Base-by-base conservation (phyloP, 2,888 invertebrate genomes). In the Ectemnius cavifrons region DNA sequence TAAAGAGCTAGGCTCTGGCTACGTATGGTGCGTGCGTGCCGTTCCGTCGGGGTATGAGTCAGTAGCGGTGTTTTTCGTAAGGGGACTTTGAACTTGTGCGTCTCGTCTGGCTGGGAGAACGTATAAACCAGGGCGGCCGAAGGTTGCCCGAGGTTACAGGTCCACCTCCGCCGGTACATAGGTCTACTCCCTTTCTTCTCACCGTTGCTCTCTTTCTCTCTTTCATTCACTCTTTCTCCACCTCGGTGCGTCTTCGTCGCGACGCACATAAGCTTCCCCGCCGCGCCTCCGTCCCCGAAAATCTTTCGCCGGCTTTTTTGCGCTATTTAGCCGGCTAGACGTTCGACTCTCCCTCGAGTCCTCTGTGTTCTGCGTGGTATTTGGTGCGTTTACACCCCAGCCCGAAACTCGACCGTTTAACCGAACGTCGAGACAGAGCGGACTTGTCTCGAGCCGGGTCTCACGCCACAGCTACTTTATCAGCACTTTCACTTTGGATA, bases 11-110 rank as follows among this genome's bases (percentile, higher is more conserved):
- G 37, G 0, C 37, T 11, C 2, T 11, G 37, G 11, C 37, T 37
- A 8, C 23, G 23, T 23, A 23, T 23, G 23, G 23, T 23, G 23
- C 3, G 37, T 11, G 37, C 37, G 37, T 8, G 11, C 37, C 8
- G 8, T 37, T 37, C 8, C 37, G 37, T 6, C 37, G 8, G 37
- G 37, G 8, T 37, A 37, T 37, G 70, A 75, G 71, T 71, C 82
- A 79, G 67, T 69, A 61, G 62, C 61, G 71, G 67, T 84, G 81
- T 85, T 83, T 37, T 84, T 79, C 78, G 71, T 78, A 67, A 60
- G 81, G 82, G 84, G 83, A 87, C 85, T 88, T 87, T 87, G 87
- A 87, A 86, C 87, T 71, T 79, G 73, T 72, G 69, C 66, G 84
- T 85, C 80, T 78, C 78, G 84, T 81, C 85, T 82, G 84, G 83